These are phyloP conservation scores for Austrofundulus limnaeus DNA, from an alignment of 2,113 vertebrate species.

Conservation along the genomic window DNA sequence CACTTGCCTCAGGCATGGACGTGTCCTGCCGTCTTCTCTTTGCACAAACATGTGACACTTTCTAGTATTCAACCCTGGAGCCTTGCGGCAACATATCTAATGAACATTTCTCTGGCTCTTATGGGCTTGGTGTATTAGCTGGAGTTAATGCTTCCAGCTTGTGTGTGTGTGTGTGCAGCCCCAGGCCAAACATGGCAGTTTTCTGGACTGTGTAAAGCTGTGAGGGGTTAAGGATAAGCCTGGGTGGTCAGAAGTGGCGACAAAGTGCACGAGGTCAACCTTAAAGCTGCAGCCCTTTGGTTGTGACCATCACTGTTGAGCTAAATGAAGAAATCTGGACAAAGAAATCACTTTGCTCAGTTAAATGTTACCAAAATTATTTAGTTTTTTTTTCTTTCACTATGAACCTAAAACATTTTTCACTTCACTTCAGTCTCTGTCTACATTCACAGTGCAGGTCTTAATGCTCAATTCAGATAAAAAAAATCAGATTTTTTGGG, in stretches of 20 bases:
- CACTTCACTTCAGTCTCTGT: too few species aligned
- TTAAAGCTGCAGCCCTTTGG: slow-evolving; percentile 46
- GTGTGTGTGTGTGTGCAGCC: slow-evolving; percentile 25
- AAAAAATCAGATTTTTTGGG: too few species aligned
- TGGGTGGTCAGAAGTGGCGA: slow-evolving; percentile 73
- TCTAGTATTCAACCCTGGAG: slow-evolving; percentile 48
- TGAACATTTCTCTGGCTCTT: slow-evolving; percentile 56
- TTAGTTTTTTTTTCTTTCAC: too few species aligned
- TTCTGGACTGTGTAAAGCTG: slow-evolving; percentile 46
- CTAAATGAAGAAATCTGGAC: slow-evolving; percentile 14
- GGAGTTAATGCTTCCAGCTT: slow-evolving; percentile 75
- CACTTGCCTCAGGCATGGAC: slow-evolving; percentile 60
- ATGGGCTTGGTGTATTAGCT: slow-evolving; percentile 63
- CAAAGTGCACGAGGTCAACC: slow-evolving; percentile 61
- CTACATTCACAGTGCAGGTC: too few species aligned
- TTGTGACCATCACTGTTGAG: slow-evolving; percentile 43
- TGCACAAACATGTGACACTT: slow-evolving; percentile 75
- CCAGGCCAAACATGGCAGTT: slow-evolving; percentile 56
- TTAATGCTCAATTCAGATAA: too few species aligned
- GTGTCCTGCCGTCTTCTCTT: slow-evolving; percentile 59
- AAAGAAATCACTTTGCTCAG: background rate
- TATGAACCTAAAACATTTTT: too few species aligned
- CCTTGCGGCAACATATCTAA: slow-evolving; percentile 64
- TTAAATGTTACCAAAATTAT: too few species aligned
- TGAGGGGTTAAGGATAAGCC: slow-evolving; percentile 56